These are phyloP conservation scores for Habrosyne pyritoides DNA, from an alignment of 2,888 invertebrate genomes.

Conservation along the genomic window DNA sequence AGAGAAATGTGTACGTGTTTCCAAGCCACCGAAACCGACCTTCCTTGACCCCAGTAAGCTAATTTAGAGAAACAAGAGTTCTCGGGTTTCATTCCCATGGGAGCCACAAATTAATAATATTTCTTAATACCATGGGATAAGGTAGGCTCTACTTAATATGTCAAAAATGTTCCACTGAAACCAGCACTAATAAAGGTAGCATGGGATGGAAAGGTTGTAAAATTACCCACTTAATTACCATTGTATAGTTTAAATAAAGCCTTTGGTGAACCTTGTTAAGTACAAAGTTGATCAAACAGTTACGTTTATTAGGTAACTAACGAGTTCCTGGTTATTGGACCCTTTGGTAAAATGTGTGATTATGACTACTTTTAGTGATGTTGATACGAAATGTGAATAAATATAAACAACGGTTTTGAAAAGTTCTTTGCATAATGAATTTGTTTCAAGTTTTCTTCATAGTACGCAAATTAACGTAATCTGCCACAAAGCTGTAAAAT, in stretches of 20 bases:
- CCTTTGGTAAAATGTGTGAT: too few species aligned
- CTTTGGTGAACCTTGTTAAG: too few species aligned
- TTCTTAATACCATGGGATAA: constrained; percentile 26
- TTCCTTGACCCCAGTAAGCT: constrained; percentile 12
- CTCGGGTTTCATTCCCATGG: constrained; percentile 27
- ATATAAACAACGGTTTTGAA: too few species aligned
- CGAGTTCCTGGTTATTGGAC: too few species aligned
- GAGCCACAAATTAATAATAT: constrained; percentile 32
- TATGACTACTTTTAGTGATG: too few species aligned
- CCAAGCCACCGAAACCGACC: neutral
- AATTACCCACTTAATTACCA: neutral
- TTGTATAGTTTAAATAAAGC: neutral
- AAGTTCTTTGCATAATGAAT: too few species aligned
- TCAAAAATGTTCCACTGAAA: constrained; percentile 13
- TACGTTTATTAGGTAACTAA: too few species aligned
- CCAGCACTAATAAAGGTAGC: neutral
- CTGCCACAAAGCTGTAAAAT: too few species aligned
- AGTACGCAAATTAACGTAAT: too few species aligned
- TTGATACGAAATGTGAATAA: too few species aligned
- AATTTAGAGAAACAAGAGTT: constrained; percentile 23
- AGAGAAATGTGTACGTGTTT: neutral
- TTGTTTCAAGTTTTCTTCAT: too few species aligned
- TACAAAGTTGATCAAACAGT: too few species aligned
- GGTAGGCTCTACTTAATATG: constrained; percentile 25
- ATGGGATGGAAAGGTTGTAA: neutral